Conservation (phyloP, 1,140 invertebrate genomes). For the Copidosoma floridanum region DNA sequence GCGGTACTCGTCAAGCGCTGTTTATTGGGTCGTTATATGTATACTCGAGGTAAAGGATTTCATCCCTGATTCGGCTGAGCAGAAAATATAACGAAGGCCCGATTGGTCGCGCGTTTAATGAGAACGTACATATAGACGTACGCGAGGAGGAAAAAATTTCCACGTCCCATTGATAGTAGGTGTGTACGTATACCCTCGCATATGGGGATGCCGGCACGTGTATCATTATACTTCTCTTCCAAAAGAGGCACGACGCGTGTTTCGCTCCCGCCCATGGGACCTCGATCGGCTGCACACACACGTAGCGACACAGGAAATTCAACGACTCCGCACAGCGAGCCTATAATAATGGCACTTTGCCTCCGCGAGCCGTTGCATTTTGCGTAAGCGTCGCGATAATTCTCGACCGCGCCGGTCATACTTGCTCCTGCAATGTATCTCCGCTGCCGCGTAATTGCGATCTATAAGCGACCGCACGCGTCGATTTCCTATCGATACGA, state of each 20-base stretch:
- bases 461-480: not conserved
- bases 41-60: no score
- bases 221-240: slow-evolving; percentile 2
- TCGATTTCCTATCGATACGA: not conserved
- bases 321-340: slow-evolving; percentile 8
- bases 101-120: no score
- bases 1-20: slow-evolving; percentile 1
- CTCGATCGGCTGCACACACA: not conserved
- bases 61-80: no score
- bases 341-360: slow-evolving; percentile 7
- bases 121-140: no score
- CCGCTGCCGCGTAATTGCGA: slow-evolving; percentile 12
- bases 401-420: not conserved
- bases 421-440: no score
- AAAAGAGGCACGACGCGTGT: slow-evolving; percentile 2
- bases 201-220: no score
- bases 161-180: no score
- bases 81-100: no score
- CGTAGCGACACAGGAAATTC: slow-evolving; percentile 9
- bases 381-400: slow-evolving; percentile 12
- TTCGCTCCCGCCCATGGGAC: slow-evolving; percentile 1
- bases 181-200: no score
- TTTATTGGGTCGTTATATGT: no score
- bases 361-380: not conserved
- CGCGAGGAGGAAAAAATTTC: no score